Conservation (phyloP, 2,888 invertebrate genomes). For the Xestia rhomboidea region DNA sequence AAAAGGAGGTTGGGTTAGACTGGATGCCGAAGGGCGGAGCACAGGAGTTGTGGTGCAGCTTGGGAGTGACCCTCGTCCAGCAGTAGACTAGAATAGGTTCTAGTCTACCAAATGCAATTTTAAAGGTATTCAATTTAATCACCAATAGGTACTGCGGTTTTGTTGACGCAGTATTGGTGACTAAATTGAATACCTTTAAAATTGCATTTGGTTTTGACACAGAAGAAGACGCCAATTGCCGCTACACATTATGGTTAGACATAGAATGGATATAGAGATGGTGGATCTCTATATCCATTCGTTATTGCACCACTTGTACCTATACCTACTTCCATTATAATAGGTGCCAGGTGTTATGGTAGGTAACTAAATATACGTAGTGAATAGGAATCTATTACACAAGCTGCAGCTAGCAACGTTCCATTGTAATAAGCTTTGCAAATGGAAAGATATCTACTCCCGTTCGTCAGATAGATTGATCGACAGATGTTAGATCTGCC, state of each 20-base stretch:
- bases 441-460: neutral
- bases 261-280: no score
- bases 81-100: neutral
- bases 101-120: no score
- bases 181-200: neutral
- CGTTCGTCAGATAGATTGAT: constrained; percentile 11
- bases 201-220: neutral
- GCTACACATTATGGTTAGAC: neutral
- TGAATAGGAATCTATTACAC: neutral
- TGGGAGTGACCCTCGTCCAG: neutral
- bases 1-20: neutral
- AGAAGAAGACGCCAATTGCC: neutral
- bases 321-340: neutral
- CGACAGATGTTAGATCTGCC: constrained; percentile 9
- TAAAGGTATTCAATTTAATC: no score
- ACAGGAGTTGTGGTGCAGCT: neutral
- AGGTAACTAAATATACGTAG: neutral
- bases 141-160: no score
- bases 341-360: neutral
- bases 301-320: neutral
- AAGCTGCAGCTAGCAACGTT: neutral
- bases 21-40: neutral
- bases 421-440: constrained; percentile 20
- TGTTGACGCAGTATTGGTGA: neutral
- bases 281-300: neutral